These are phyloP conservation scores for Drosophila sturtevanti DNA, from an alignment of 1,140 invertebrate species.

Conservation along the genomic window DNA sequence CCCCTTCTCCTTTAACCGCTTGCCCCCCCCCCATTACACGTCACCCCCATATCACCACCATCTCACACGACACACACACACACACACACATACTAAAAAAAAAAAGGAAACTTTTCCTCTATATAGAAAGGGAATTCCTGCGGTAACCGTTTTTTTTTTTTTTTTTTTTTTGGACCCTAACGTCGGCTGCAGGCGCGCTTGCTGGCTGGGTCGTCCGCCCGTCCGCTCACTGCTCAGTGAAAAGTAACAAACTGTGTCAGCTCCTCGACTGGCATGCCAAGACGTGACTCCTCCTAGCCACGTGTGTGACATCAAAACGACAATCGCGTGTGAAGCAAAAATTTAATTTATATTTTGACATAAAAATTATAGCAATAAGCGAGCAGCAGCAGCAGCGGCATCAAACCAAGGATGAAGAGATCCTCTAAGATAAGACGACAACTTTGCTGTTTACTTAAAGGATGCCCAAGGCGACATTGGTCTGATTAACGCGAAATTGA, in stretches of 20 bases:
- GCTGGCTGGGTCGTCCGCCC: neutral
- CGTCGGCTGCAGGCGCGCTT: conserved; percentile 62
- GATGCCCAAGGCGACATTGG: conserved; percentile 72
- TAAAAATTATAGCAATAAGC: conserved; percentile 81
- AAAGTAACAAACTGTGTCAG: conserved; percentile 81
- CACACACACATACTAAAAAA: neutral
- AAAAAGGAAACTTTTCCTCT: conserved; percentile 16
- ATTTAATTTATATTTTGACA: conserved; percentile 82
- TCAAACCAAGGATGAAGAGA: conserved; percentile 13
- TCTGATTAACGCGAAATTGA: conserved; percentile 79
- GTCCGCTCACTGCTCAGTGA: conserved; percentile 34
- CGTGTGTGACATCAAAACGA: conserved; percentile 72
- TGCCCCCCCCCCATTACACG: neutral
- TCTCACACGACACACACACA: neutral
- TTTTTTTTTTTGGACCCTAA: conserved; percentile 36
- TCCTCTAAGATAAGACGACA: conserved; percentile 49
- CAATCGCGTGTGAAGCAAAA: conserved; percentile 79
- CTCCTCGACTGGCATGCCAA: conserved; percentile 73
- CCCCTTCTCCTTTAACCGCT: neutral
- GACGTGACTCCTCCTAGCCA: conserved; percentile 63
- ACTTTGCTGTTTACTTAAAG: conserved; percentile 64
- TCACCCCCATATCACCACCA: neutral
- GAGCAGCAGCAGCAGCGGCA: conserved; percentile 35
- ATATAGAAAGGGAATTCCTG: conserved; percentile 27
- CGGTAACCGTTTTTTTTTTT: conserved; percentile 58